These are phyloP conservation scores for Ichneumoninae sp. DNA, from an alignment of 2,888 invertebrate genomes.

Conservation along the genomic window DNA sequence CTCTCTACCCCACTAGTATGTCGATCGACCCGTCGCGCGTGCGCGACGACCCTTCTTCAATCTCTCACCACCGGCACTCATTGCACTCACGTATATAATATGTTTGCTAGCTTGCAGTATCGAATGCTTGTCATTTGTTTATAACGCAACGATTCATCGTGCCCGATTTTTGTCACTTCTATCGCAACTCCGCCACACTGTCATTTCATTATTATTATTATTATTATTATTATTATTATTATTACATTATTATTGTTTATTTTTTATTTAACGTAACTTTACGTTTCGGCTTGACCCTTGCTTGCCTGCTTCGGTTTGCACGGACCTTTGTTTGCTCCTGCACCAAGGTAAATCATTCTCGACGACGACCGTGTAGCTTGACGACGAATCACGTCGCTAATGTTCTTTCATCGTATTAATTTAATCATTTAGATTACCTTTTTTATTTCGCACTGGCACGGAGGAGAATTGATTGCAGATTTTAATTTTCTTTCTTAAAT, in stretches of 20 bases:
- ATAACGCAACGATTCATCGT: conserved; percentile 58
- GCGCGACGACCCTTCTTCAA: conserved; percentile 38
- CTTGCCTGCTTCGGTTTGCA: conserved; percentile 74
- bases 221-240: conserved; percentile 5
- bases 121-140: conserved; percentile 63
- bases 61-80: conserved; percentile 69
- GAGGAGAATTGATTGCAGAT: not conserved
- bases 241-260: conserved; percentile 40
- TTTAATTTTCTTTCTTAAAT: not conserved
- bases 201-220: conserved; percentile 38
- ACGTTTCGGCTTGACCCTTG: conserved; percentile 60
- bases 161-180: conserved; percentile 51
- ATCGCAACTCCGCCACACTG: conserved; percentile 39
- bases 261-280: conserved; percentile 53
- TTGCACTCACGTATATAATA: conserved; percentile 65
- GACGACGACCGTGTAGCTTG: conserved; percentile 48
- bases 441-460: not conserved
- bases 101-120: conserved; percentile 59
- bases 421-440: not conserved
- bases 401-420: conserved; percentile 13
- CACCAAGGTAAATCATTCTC: conserved; percentile 47
- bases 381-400: conserved; percentile 23
- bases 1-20: conserved; percentile 22
- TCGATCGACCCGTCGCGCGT: conserved; percentile 38
- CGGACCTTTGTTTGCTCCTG: conserved; percentile 70